Base-by-base conservation (phyloP, 2,113 vertebrate species). In the Cisticola juncidis region DNA sequence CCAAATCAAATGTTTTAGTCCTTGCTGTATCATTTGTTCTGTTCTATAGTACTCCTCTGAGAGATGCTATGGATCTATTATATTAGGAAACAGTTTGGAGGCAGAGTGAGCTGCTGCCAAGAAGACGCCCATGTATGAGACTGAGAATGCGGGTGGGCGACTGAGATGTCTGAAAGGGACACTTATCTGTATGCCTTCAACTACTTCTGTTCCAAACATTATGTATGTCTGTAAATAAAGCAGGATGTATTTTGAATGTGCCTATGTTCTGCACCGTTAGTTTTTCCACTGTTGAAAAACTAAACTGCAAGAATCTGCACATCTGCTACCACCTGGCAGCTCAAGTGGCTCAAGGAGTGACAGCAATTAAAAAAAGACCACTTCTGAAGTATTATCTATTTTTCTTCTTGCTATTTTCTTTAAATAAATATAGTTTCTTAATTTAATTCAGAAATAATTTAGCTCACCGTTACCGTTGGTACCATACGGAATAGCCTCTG, bases 141-240 rank as follows among this genome's bases (percentile, higher is more conserved):
- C 15, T 76, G n/a, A 35, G 66, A 91, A 36, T 11, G 26, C 62
- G 79, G 14, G 57, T 62, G 36, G 44, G 29, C 61, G 79, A 70
- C 87, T 40, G 87, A 82, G 60, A n/a, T 83, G 81, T 88, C 79
- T 71, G 51, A 82, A 95, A 73, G 76, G 64, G 81, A 76, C 18
- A 14, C 72, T 91, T 35, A 6, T 64, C n/a, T 83, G 23, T 81
- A 31, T 65, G 62, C 76, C 74, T 81, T 69, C 86, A 62, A 0
- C 69, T 82, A 9, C 35, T 74, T 91, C 40, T 82, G n/a, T 50
- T 87, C 50, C 48, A 85, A 17, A 84, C 40, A 64, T 72, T 70
- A 81, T 84, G 26, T 35, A 50, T 61, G 42, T 50, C 61, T 89
- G 69, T 81, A 95, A 94, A 92, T 87, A 84, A 74, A 91, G 44